Evolutionary conservation across 2,113 vertebrate genomes (phyloP), one percentile per base, ranked within the genome.

Genomic region (Gambusia holbrooki): DNA sequence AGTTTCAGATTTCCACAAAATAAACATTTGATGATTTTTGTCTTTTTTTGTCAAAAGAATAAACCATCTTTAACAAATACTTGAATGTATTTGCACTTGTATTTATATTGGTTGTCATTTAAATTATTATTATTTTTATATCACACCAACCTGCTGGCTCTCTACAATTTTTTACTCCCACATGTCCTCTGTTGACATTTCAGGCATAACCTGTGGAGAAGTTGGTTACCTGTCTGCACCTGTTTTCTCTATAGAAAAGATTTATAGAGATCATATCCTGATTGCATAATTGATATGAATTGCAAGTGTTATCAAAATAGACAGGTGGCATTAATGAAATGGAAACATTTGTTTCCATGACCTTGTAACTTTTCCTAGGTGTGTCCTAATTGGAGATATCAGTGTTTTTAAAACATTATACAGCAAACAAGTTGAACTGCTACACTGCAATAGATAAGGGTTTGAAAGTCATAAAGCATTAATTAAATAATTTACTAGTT

Each of bases 1-100:
- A 69, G 12, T 22, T 42, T 40, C 72, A 70, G 40, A 35, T 66
- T 28, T 71, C 54, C 70, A 60, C 17, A 10, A 74, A 60, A 74
- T 9, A 69, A 77, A 66, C 32, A 77, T 70, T 76, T 27, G 14
- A 68, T 69, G 12, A 58, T 76, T 70, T 78, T 76, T 77, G 71
- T 87, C 62, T 33, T 83, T 84, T 87, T 84, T 79, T 33, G 69
- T 78, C 54, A 82, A 60, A 89, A 27, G 72, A 92, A 92, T 89
- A 89, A 89, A 90, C 22, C 79, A 89, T 89, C 84, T 86, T 80
- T 75, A 89, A 84, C 69, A 71, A 1, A 19, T 19, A 0, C 58
- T 70, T 37, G 75, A 70, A 42, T 83, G 51, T 83, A 3, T 77
- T 77, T 0, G 7, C 9, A 35, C 3, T 51, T 51, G 6, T 51